Conservation (phyloP, 2,888 invertebrate genomes). For the Timandra comae region DNA sequence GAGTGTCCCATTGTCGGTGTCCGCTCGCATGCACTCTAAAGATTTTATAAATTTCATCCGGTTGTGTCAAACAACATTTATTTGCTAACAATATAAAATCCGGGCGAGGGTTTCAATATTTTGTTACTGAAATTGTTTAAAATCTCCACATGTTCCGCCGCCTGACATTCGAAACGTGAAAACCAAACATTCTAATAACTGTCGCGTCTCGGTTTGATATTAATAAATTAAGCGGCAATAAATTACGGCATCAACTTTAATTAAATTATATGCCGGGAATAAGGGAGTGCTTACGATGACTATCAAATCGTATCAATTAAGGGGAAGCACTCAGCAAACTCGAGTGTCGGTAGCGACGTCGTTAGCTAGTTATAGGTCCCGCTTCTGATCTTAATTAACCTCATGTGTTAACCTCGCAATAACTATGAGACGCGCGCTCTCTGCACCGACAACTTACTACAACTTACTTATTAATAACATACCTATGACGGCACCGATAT, state of each 20-base stretch:
- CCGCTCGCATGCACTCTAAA: constrained; percentile 32
- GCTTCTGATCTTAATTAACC: constrained; percentile 72
- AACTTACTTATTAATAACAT: constrained; percentile 56
- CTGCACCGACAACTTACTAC: constrained; percentile 42
- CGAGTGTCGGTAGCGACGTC: constrained; percentile 46
- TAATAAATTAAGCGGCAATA: constrained; percentile 26
- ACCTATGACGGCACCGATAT: constrained; percentile 47
- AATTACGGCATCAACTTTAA: constrained; percentile 44
- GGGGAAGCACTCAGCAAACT: constrained; percentile 56
- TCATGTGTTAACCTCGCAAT: constrained; percentile 67
- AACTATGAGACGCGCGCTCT: constrained; percentile 52
- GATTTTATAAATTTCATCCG: constrained; percentile 28
- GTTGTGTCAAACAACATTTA: too few species aligned
- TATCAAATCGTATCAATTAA: constrained; percentile 71
- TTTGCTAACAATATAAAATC: too few species aligned
- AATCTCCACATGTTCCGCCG: constrained; percentile 11
- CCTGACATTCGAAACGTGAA: constrained; percentile 10
- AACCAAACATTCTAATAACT: constrained; percentile 13
- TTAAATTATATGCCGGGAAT: constrained; percentile 46
- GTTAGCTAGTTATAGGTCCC: constrained; percentile 62
- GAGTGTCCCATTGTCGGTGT: constrained; percentile 43
- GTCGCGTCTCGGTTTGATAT: constrained; percentile 1
- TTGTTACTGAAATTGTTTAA: not conserved
- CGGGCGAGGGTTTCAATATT: constrained; percentile 5
- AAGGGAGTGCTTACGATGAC: constrained; percentile 51